A percentile compares a stretch with the other conserved stretches of the same genome.
These are phyloP conservation scores for Chelmon rostratus DNA, from an alignment of 2,797 vertebrate species.

Conservation along the genomic window DNA sequence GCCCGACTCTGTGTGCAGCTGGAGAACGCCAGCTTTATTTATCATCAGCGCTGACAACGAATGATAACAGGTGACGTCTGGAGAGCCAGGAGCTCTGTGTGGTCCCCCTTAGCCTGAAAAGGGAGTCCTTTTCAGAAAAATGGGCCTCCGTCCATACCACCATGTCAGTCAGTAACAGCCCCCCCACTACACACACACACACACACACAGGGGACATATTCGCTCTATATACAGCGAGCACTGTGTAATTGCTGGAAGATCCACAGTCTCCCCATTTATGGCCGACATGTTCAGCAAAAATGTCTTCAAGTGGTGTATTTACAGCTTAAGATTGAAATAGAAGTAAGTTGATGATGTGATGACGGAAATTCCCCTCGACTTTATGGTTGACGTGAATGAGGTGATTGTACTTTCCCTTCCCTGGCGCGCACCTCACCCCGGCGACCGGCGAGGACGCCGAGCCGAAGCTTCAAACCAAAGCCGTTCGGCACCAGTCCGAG, in stretches of 20 bases:
- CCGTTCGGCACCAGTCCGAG: not conserved
- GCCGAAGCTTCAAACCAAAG: conserved; percentile 38
- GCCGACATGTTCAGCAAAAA: conserved; percentile 23
- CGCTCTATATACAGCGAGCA: conserved; percentile 49
- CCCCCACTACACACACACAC: conserved; percentile 3
- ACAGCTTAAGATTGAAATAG: conserved; percentile 52
- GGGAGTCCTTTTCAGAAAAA: conserved; percentile 63
- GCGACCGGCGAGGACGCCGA: conserved; percentile 6
- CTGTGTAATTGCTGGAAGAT: conserved; percentile 58
- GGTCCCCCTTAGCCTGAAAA: conserved; percentile 57
- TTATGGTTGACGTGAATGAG: conserved; percentile 68
- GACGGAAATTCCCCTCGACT: conserved; percentile 71
- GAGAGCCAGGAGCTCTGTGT: conserved; percentile 65
- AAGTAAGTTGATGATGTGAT: conserved; percentile 64
- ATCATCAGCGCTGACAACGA: conserved; percentile 52
- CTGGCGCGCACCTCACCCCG: conserved; percentile 23
- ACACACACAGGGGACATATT: conserved; percentile 8
- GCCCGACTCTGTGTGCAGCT: conserved; percentile 8
- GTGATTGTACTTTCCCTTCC: conserved; percentile 64
- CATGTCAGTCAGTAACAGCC: conserved; percentile 62
- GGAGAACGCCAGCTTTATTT: conserved; percentile 45
- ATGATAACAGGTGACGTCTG: conserved; percentile 76
- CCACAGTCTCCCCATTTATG: conserved; percentile 57
- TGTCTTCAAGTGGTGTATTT: conserved; percentile 43
- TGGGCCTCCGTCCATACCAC: conserved; percentile 62